Conservation (phyloP, 2,888 invertebrate species). For the Hypsopygia costalis region DNA sequence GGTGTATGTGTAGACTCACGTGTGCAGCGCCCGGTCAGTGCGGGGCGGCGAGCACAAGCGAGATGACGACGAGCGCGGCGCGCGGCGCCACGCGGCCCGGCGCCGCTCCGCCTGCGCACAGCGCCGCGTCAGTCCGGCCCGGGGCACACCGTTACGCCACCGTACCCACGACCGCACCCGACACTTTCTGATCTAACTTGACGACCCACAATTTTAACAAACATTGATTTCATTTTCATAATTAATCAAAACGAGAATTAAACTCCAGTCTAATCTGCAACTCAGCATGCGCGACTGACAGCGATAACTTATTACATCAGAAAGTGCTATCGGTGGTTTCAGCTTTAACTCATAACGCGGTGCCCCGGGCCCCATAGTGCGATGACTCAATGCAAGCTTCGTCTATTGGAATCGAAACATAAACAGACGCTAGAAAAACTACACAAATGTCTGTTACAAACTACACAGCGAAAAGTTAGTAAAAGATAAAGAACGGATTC, state of each 20-base stretch:
- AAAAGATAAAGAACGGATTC: conserved; percentile 35
- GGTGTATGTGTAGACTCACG: conserved; percentile 54
- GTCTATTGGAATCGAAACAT: conserved; percentile 55
- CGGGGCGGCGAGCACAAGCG: conserved; percentile 67
- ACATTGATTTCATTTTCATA: not conserved
- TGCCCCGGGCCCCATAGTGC: conserved; percentile 71
- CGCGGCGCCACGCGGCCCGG: conserved; percentile 55
- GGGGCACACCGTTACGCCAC: conserved; percentile 17
- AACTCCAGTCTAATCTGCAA: too few relatives aligned
- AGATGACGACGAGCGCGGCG: conserved; percentile 59
- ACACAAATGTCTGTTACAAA: conserved; percentile 26
- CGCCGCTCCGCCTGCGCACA: conserved; percentile 71
- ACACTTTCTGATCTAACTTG: conserved; percentile 19
- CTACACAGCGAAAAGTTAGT: conserved; percentile 17
- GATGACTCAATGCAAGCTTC: conserved; percentile 81
- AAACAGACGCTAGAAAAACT: conserved; percentile 17
- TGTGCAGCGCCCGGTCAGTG: conserved; percentile 72
- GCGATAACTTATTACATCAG: conserved; percentile 17
- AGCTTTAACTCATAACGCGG: conserved; percentile 28
- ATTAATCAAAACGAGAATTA: too few relatives aligned
- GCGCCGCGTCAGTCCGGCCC: conserved; percentile 41
- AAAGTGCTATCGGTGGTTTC: conserved; percentile 23
- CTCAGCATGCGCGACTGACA: not conserved
- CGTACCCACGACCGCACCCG: conserved; percentile 10
- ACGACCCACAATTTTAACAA: not conserved